Conservation (phyloP, 1,140 invertebrate species). For the Aplysia californica region DNA sequence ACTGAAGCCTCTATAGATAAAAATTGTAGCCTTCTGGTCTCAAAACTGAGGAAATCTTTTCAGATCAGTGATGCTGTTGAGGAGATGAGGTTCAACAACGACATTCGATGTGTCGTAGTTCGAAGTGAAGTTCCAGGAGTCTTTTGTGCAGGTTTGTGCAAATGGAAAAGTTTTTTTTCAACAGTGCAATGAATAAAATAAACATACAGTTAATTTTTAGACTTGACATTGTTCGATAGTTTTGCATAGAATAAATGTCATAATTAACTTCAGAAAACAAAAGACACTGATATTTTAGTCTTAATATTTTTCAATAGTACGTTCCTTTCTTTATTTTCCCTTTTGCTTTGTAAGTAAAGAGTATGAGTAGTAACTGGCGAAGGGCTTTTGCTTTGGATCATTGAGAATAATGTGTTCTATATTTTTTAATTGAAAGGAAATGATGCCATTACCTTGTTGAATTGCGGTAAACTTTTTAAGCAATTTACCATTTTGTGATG, state of each 20-base stretch:
- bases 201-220: not conserved
- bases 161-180: not conserved
- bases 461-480: too few relatives aligned
- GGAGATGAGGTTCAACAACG: conserved; percentile 78
- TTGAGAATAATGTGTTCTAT: too few relatives aligned
- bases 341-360: too few relatives aligned
- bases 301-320: not conserved
- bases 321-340: not conserved
- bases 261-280: not conserved
- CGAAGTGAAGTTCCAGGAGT: conserved; percentile 89
- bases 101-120: conserved; percentile 84
- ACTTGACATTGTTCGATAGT: not conserved
- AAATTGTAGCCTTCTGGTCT: too few relatives aligned
- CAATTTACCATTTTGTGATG: too few relatives aligned
- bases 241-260: not conserved
- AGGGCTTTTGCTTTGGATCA: too few relatives aligned
- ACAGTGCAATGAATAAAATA: not conserved
- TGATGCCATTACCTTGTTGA: too few relatives aligned
- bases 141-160: conserved; percentile 78
- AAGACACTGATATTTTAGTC: not conserved
- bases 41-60: too few relatives aligned
- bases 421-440: too few relatives aligned
- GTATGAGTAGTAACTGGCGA: too few relatives aligned
- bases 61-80: conserved; percentile 73
- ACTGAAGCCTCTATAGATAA: not conserved